Base-by-base conservation (phyloP, 2,797 vertebrate genomes). In the Poecilia gillii region DNA sequence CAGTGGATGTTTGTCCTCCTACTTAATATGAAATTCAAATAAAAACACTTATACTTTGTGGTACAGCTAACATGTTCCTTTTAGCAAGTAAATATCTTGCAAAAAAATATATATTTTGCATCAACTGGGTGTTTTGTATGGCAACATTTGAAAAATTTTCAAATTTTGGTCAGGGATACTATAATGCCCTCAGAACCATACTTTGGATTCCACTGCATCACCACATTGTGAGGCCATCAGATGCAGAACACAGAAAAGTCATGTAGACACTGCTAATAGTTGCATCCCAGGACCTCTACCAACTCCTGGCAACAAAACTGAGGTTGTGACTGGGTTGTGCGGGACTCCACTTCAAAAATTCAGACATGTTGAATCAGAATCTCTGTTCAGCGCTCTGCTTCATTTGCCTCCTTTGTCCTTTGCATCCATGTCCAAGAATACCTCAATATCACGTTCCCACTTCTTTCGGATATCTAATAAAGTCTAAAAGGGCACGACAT, bases 401-500 rank as follows among this genome's bases (percentile, higher is more conserved):
- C 75, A 62, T 70, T 79, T 80, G 13, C 55, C 46, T 78, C 13
- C 76, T 59, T 36, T 77, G 36, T 36, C 55, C 6, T 45, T 74
- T 41, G 28, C 57, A 75, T 85, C 84, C 57, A 59, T 79, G 76
- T 80, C 53, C n/a, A 55, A 71, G 76, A 76, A 85, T 78, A 55
- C 72, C 81, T 85, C 57, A 79, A 83, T 90, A 90, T 90, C 86
- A 82, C 31, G 72, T 90, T 87, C 28, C 84, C 47, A 33, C 68
- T 85, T 90, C 75, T 88, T 81, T 76, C 76, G 73, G 81, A 80
- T 89, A 90, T 90, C 86, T 90, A 90, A 92, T 92, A 78, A 83
- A 88, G 83, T 79, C 80, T 81, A 74, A 84, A 85, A 81, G 80
- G 57, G 70, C 46, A 49, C 81, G 78, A 84, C 82, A 88, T 87